Evolutionary conservation across 2,888 invertebrate genomes (phyloP).

Genomic region (Ferrisia virgata): DNA sequence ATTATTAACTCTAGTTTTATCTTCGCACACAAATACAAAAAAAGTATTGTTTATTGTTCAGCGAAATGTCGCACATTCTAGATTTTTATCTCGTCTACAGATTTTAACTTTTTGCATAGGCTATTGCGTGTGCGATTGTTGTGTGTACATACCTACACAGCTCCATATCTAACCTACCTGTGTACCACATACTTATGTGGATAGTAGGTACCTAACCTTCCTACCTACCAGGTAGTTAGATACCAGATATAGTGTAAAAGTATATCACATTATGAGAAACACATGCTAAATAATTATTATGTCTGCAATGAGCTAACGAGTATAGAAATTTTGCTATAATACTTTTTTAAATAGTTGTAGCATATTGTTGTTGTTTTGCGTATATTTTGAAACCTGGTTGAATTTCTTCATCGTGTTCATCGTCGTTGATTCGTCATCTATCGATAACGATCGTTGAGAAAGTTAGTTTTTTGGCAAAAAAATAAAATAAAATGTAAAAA

Average conservation of each 20-base stretch:
- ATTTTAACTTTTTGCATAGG: not conserved
- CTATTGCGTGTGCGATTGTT: too few species aligned
- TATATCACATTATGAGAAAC: not conserved
- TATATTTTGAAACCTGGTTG: not conserved
- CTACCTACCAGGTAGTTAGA: too few species aligned
- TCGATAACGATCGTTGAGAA: not conserved
- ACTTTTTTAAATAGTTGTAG: not conserved
- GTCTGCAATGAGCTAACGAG: not conserved
- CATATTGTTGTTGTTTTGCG: not conserved
- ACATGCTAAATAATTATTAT: not conserved
- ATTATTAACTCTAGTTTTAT: not conserved
- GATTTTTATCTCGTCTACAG: not conserved
- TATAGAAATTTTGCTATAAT: not conserved
- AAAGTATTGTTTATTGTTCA: slow-evolving; percentile 15
- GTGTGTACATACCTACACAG: too few species aligned
- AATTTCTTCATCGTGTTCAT: not conserved
- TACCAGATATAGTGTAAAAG: too few species aligned
- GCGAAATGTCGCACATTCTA: slow-evolving; percentile 8
- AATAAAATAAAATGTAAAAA: too few species aligned
- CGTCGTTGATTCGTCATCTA: too few species aligned
- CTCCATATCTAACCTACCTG: too few species aligned
- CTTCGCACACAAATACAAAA: not conserved
- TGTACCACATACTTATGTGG: too few species aligned
- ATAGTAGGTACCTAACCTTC: too few species aligned
- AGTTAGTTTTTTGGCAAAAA: too few species aligned